Conservation (phyloP, 2,888 invertebrate genomes). For the Mongoloraphidia duomilia region DNA sequence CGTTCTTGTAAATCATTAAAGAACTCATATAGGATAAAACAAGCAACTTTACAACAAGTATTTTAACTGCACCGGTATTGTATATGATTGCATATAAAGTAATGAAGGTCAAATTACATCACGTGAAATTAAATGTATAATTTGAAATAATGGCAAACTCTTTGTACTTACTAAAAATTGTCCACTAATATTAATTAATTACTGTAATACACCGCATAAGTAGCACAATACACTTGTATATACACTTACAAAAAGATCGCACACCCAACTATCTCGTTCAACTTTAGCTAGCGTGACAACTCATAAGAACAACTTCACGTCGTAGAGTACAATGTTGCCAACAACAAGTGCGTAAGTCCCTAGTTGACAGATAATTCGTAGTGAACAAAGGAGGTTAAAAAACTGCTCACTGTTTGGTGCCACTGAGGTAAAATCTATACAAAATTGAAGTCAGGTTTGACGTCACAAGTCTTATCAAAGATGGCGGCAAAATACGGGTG, state of each 20-base stretch:
- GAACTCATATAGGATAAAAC: too few species aligned
- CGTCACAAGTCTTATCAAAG: too few species aligned
- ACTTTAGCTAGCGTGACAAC: slow-evolving; percentile 5
- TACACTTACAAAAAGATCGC: background rate
- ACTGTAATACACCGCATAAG: slow-evolving; percentile 24
- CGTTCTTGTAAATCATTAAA: too few species aligned
- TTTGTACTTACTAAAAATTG: slow-evolving; percentile 18
- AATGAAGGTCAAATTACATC: background rate
- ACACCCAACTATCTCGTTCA: background rate
- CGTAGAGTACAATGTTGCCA: background rate
- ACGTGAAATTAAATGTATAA: background rate
- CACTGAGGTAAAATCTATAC: too few species aligned
- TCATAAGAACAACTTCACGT: background rate
- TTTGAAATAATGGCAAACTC: background rate
- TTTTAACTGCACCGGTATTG: background rate
- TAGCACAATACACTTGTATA: slow-evolving; percentile 19
- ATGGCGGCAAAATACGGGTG: too few species aligned
- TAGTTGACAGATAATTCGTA: too few species aligned
- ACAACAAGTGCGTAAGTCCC: background rate
- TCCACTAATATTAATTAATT: slow-evolving; percentile 14
- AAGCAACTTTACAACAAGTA: too few species aligned
- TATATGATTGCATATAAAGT: background rate
- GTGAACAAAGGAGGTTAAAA: too few species aligned
- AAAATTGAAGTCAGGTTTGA: too few species aligned
- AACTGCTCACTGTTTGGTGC: too few species aligned